These are phyloP conservation scores for Intellagama lesueurii DNA, from an alignment of 2,797 vertebrate genomes.

Conservation along the genomic window DNA sequence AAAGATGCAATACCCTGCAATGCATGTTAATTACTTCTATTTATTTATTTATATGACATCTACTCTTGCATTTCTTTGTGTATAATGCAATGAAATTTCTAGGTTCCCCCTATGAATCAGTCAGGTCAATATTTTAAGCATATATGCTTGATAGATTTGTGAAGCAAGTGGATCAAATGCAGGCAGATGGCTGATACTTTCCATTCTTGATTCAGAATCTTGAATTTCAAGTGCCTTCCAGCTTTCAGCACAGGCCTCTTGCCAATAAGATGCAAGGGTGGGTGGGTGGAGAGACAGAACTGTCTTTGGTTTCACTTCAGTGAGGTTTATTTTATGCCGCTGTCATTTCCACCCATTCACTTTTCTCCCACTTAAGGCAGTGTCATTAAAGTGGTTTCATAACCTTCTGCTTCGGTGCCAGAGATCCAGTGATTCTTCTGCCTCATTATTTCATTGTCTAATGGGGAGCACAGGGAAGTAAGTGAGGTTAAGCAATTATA, in stretches of 20 bases:
- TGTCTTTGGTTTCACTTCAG: background rate
- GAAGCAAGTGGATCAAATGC: background rate
- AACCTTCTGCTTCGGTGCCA: background rate
- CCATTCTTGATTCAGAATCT: background rate
- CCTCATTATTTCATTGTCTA: background rate
- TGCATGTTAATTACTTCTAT: background rate
- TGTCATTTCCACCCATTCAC: background rate
- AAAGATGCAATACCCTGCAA: background rate
- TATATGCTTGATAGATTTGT: background rate
- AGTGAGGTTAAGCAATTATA: no score
- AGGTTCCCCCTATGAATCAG: background rate
- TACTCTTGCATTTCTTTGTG: background rate
- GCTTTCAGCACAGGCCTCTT: background rate
- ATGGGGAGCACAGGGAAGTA: background rate
- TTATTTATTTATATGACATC: background rate
- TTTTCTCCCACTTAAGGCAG: background rate
- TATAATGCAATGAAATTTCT: slow-evolving; percentile 22
- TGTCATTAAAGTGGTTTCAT: background rate
- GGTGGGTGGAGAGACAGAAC: background rate
- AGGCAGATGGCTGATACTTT: background rate
- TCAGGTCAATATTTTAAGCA: background rate
- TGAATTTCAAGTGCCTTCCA: background rate
- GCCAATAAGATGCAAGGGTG: background rate
- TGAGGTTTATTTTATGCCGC: background rate
- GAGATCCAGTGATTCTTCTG: background rate